Evolutionary conservation across 2,113 vertebrate species (phyloP).

Genomic region (Ivindomyrus marchei): DNA sequence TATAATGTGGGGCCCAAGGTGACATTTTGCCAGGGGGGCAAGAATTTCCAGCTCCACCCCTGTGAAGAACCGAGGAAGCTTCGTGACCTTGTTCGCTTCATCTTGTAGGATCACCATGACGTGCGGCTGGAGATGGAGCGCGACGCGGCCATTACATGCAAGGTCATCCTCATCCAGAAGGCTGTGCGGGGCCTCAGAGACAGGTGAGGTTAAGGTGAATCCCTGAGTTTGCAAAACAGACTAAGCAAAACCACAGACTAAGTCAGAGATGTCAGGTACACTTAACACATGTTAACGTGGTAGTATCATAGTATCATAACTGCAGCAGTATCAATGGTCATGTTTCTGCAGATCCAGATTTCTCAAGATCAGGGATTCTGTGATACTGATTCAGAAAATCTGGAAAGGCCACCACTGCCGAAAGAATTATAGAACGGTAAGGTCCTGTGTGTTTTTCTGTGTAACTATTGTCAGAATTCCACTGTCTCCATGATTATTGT

Average conservation of each 20-base stretch:
- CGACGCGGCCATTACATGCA: constrained; percentile 93
- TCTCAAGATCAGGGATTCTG: constrained; percentile 80
- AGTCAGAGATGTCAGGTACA: neutral
- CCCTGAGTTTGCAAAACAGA: neutral
- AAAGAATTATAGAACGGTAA: constrained; percentile 80
- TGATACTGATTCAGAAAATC: constrained; percentile 81
- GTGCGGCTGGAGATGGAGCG: constrained; percentile 94
- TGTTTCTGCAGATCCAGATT: constrained; percentile 77
- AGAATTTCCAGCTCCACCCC: neutral
- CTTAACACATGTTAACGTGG: neutral
- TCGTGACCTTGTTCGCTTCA: neutral
- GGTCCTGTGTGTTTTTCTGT: constrained; percentile 9
- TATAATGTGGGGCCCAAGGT: neutral
- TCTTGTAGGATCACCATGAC: constrained; percentile 84
- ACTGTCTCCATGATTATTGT: neutral
- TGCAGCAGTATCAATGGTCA: neutral
- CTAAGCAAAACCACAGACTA: no score
- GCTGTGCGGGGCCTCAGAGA: constrained; percentile 94
- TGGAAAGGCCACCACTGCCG: constrained; percentile 86
- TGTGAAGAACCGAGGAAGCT: neutral
- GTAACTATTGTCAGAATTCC: constrained; percentile 1
- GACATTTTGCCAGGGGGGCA: neutral
- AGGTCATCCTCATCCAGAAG: constrained; percentile 97
- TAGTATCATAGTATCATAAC: neutral
- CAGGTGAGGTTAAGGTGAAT: constrained; percentile 59